Evolutionary conservation across 2,888 invertebrate species (phyloP).

Genomic region (Empis livida): DNA sequence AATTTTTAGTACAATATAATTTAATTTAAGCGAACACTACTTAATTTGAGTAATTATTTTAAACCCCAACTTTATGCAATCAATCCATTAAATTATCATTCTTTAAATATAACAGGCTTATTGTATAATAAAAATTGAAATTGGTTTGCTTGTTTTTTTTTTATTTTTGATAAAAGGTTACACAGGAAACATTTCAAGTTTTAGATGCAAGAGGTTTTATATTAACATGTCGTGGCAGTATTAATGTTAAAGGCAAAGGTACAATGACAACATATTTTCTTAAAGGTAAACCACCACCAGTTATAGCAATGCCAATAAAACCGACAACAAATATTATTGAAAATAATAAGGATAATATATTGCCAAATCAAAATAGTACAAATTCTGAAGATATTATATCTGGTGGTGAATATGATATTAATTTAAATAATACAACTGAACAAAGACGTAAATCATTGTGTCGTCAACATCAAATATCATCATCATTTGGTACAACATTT

Average conservation of each 20-base stretch:
- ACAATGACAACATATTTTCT: slow-evolving; percentile 82
- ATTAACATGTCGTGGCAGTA: slow-evolving; percentile 70
- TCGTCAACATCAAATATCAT: slow-evolving; percentile 34
- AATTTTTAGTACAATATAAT: too few relatives aligned
- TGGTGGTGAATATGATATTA: slow-evolving; percentile 30
- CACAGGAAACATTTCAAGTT: slow-evolving; percentile 77
- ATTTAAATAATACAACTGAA: slow-evolving; percentile 27
- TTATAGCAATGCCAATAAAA: slow-evolving; percentile 1
- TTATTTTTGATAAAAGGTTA: slow-evolving; percentile 45
- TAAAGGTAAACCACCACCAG: slow-evolving; percentile 22
- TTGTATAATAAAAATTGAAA: not conserved
- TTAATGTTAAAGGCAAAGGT: slow-evolving; percentile 90
- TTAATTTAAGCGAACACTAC: too few relatives aligned
- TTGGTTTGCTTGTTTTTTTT: not conserved
- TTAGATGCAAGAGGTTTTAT: slow-evolving; percentile 63
- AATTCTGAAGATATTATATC: slow-evolving; percentile 25
- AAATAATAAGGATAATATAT: slow-evolving; percentile 6
- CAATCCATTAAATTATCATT: too few relatives aligned
- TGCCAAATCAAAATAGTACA: slow-evolving; percentile 19
- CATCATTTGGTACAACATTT: slow-evolving; percentile 31
- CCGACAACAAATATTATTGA: not conserved
- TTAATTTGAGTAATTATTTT: too few relatives aligned
- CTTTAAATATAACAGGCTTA: too few relatives aligned
- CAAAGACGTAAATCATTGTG: slow-evolving; percentile 34
- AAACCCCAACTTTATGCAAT: too few relatives aligned